phyloP scores from a whole-genome alignment of 2,113 vertebrate species.

The Pollachius pollachius region DNA sequence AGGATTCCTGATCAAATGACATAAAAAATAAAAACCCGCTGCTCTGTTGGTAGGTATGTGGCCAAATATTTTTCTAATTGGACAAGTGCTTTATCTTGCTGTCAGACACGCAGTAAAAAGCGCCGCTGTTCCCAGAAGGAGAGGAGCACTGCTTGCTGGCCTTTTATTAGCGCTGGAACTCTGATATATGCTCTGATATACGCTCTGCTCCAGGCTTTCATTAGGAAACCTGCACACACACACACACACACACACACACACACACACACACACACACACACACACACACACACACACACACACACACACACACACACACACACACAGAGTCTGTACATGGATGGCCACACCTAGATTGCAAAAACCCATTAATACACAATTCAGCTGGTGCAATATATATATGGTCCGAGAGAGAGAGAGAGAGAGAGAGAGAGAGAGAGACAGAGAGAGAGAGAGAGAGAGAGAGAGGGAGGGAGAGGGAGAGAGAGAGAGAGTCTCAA shows the following conservation, averaged over 20 bases:
- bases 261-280: conserved; percentile 52
- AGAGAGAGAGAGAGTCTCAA: too few relatives aligned
- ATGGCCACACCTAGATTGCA: not conserved
- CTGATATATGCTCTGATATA: conserved; percentile 67
- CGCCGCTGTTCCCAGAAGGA: conserved; percentile 73
- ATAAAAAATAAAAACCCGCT: conserved; percentile 63
- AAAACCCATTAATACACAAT: not conserved
- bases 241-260: conserved; percentile 13
- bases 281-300: conserved; percentile 8
- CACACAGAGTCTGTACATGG: conserved; percentile 8
- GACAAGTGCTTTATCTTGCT: conserved; percentile 80
- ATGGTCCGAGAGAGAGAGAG: too few relatives aligned
- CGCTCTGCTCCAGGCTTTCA: conserved; percentile 71
- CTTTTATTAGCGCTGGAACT: conserved; percentile 76
- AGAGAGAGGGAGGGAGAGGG: too few relatives aligned
- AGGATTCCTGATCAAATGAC: conserved; percentile 64
- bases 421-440: too few relatives aligned
- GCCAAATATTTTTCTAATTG: conserved; percentile 84
- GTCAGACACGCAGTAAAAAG: conserved; percentile 78
- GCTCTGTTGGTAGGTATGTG: conserved; percentile 70
- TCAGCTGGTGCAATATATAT: not conserved
- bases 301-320: conserved; percentile 12
- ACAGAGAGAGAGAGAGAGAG: too few relatives aligned
- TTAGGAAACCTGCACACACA: conserved; percentile 59
- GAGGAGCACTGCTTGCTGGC: conserved; percentile 70